phyloP scores from a whole-genome alignment of 23 tunicate genomes.

The Ascidia mentula region DNA sequence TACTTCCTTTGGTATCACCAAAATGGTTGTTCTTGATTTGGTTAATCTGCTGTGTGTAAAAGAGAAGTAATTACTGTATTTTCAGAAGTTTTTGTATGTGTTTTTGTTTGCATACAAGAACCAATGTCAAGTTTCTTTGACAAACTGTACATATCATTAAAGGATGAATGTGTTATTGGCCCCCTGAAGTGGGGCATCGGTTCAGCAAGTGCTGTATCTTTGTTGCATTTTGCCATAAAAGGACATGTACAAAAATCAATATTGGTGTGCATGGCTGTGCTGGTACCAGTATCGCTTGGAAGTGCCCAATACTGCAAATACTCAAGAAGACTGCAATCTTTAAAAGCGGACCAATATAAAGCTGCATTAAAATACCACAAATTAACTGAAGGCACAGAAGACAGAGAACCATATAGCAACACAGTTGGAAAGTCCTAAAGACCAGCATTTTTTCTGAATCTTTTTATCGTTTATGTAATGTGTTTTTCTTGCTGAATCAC shows the following conservation, averaged over 20 bases:
- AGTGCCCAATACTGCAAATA: not conserved
- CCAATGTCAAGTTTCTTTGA: constrained; percentile 3
- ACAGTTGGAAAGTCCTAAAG: not conserved
- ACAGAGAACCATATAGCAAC: not conserved
- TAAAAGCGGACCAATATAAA: constrained; percentile 15
- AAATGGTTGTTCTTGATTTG: too few species aligned
- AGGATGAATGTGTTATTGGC: not conserved
- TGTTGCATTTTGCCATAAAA: not conserved
- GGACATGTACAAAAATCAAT: not conserved
- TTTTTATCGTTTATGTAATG: not conserved
- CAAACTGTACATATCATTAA: not conserved
- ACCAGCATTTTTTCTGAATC: not conserved
- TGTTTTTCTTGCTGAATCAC: not conserved
- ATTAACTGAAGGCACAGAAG: constrained; percentile 4
- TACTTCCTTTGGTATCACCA: too few species aligned
- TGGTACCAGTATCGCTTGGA: not conserved
- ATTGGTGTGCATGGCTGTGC: not conserved
- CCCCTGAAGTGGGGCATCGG: constrained; percentile 2
- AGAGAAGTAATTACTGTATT: too few species aligned
- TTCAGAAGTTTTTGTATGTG: too few species aligned
- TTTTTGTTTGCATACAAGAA: too few species aligned
- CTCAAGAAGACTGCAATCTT: not conserved
- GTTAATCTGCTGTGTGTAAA: too few species aligned
- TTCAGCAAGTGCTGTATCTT: not conserved
- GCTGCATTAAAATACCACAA: constrained; percentile 8